Base-by-base conservation (phyloP, 92 coral and sea anemone genomes). In the Anthopleura xanthogrammica region DNA sequence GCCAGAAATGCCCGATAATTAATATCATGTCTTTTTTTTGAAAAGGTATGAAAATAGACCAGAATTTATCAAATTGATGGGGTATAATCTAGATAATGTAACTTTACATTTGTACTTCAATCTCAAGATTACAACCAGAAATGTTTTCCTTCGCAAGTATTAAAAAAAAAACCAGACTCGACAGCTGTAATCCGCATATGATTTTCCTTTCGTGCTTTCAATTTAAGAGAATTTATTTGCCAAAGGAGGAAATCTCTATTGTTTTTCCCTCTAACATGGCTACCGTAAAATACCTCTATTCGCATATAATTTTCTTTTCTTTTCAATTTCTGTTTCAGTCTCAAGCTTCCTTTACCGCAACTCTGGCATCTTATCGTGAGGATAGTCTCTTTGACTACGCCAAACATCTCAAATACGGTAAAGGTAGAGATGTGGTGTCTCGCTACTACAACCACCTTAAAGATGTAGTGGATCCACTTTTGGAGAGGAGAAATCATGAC, bases 341-440 rank as follows among this genome's bases (percentile, higher is more conserved):
- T 16, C 87, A 85, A 70, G 86, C 85, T 19, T 40, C 29, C 29
- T 1, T 83, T 7, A 80, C 79, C 46, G 60, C 82, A 75, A 68
- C 83, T 1, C 75, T 89, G 20, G 64, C 87, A 6, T 43, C 75
- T 2, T 73, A 60, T 75, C 92, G 90, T 43, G 77, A 82, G 23
- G 92, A 89, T 78, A 78, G 85, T 70, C 81, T 89, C 13, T 89
- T 89, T 66, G 92, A 89, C 76, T 89, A 89, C 52, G 86, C 85
- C 56, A 50, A 76, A 22, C 55, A 52, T 2, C 73, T 89, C 71
- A 71, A 82, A 24, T 82, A 89, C 70, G 36, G 58, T 12, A 66
- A 48, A 17, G 87, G 81, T 23, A 80, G 90, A 64, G 65, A 16
- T 12, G 81, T 89, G 16, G 83, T 89, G 10, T 83, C 82, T 76